Percentiles rank a stretch among this genome's conserved stretches.
These are phyloP conservation scores for Protobothrops flavoviridis DNA, from an alignment of 2,113 vertebrate species.

Conservation along the genomic window DNA sequence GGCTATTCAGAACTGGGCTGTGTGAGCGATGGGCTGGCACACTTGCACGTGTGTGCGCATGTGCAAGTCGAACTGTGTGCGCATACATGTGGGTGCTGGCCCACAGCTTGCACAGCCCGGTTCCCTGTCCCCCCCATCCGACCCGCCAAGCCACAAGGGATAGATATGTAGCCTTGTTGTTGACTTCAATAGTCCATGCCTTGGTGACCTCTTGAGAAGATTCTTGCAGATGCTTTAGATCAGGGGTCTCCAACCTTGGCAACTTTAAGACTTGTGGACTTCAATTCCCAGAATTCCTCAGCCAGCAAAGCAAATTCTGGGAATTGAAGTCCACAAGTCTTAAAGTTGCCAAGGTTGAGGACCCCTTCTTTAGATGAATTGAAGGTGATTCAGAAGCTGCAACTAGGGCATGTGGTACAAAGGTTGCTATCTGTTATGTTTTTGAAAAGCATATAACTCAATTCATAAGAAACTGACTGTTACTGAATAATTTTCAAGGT, in stretches of 20 bases:
- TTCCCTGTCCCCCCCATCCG: not conserved
- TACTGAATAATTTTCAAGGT: not conserved
- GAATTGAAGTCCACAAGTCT: too few species aligned
- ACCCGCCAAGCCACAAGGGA: not conserved
- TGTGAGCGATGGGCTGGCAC: not conserved
- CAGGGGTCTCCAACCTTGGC: too few species aligned
- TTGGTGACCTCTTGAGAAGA: not conserved
- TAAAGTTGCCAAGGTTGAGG: too few species aligned
- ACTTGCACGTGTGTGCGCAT: not conserved
- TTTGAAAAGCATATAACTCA: not conserved
- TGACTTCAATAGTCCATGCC: not conserved
- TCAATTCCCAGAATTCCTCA: too few species aligned
- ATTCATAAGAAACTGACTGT: not conserved
- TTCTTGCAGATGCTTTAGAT: not conserved
- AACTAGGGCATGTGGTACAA: not conserved
- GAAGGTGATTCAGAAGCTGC: not conserved
- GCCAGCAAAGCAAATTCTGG: too few species aligned
- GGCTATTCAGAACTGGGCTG: too few species aligned
- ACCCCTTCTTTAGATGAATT: not conserved
- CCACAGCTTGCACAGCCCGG: not conserved
- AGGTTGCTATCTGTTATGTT: not conserved
- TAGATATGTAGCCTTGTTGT: not conserved
- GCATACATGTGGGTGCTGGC: not conserved
- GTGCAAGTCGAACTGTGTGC: not conserved
- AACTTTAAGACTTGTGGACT: too few species aligned